phyloP scores from a whole-genome alignment of 2,888 invertebrate genomes.

The Barypeithes pellucidus region DNA sequence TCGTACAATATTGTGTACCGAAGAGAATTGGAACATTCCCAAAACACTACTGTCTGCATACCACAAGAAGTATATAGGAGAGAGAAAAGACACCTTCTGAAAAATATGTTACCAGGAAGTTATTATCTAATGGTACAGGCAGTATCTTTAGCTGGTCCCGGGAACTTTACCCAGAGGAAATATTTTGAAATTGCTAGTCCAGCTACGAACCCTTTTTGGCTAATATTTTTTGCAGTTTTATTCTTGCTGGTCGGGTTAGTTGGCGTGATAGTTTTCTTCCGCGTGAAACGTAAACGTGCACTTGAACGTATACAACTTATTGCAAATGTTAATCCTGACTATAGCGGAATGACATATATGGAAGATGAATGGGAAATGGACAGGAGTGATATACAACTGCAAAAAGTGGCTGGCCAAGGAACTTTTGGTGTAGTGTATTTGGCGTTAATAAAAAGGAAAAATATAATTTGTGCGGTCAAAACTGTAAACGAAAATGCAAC shows the following conservation, averaged over 20 bases:
- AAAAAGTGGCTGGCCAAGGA: conserved; percentile 78
- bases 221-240: conserved; percentile 40
- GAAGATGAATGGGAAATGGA: conserved; percentile 83
- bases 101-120: conserved; percentile 73
- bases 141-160: conserved; percentile 75
- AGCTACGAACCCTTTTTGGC: conserved; percentile 36
- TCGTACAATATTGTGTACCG: conserved; percentile 76
- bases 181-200: conserved; percentile 57
- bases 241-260: conserved; percentile 31
- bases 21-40: conserved; percentile 67
- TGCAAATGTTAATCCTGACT: conserved; percentile 78
- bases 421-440: conserved; percentile 84
- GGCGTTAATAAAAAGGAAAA: conserved; percentile 72
- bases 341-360: conserved; percentile 70
- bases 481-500: conserved; percentile 77
- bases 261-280: conserved; percentile 57
- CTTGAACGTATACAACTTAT: conserved; percentile 70
- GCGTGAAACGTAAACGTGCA: conserved; percentile 64
- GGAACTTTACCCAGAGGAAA: conserved; percentile 65
- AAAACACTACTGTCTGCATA: conserved; percentile 71
- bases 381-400: conserved; percentile 73
- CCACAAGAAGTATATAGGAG: conserved; percentile 61
- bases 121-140: conserved; percentile 71
- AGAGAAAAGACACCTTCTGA: conserved; percentile 35
- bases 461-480: conserved; percentile 75